Percentiles rank a stretch among this genome's conserved stretches.
These are phyloP conservation scores for Apostichopus parvimensis DNA, from an alignment of 35 echinoderm and acorn worm species.

Conservation along the genomic window DNA sequence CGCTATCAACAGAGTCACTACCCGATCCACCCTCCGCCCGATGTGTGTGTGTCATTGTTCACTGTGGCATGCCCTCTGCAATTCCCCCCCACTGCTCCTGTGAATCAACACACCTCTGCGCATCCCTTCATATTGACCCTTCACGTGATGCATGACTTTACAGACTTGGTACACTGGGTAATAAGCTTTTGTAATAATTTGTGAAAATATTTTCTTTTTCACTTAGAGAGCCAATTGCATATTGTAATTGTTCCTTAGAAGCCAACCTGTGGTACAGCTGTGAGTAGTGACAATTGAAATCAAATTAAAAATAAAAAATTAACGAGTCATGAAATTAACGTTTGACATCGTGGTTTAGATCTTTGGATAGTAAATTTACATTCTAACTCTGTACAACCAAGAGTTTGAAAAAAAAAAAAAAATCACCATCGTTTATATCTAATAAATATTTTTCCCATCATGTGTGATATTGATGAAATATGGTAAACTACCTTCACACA, in stretches of 20 bases:
- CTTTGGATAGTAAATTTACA: too few species aligned
- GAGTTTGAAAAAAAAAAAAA: too few species aligned
- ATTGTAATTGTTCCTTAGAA: not conserved
- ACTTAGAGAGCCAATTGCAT: not conserved
- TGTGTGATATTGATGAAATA: too few species aligned
- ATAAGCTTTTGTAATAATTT: too few species aligned
- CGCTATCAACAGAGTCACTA: not conserved
- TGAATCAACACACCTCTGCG: not conserved
- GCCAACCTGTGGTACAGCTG: not conserved
- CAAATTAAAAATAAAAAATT: not conserved
- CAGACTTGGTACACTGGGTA: too few species aligned
- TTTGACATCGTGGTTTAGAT: not conserved
- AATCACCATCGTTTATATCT: too few species aligned
- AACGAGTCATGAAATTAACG: not conserved
- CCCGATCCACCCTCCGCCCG: not conserved
- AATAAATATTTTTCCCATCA: too few species aligned
- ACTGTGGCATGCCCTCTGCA: not conserved
- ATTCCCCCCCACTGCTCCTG: not conserved
- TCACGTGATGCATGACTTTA: too few species aligned
- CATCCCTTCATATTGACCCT: too few species aligned
- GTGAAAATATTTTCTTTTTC: not conserved
- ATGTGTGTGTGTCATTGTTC: not conserved
- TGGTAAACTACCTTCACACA: too few species aligned
- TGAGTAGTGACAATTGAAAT: not conserved
- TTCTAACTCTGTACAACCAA: too few species aligned